Percentiles rank a stretch among this genome's conserved stretches.
Conservation (phyloP, 2,797 vertebrate genomes). For the Tachyglossus aculeatus region DNA sequence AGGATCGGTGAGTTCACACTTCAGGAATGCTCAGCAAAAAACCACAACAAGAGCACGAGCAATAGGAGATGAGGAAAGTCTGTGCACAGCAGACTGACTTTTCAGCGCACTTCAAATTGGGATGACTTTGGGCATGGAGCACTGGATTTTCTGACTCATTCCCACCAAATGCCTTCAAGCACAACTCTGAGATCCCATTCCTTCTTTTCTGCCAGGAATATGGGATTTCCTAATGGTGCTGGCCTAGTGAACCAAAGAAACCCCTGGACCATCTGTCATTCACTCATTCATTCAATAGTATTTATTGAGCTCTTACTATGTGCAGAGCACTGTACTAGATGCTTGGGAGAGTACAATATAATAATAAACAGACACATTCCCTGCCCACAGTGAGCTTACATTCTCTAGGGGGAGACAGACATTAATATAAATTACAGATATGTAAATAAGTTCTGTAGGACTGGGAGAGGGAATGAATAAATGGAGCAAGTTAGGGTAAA, state of each 20-base stretch:
- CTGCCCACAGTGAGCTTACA: no score
- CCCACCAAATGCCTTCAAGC: not conserved
- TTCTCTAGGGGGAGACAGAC: no score
- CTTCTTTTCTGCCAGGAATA: not conserved
- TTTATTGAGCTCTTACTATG: no score
- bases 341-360: no score
- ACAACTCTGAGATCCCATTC: not conserved
- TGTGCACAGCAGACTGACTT: not conserved
- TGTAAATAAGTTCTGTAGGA: no score
- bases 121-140: not conserved
- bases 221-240: not conserved
- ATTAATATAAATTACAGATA: no score
- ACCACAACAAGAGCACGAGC: slow-evolving; percentile 32
- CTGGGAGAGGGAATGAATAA: no score
- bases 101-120: not conserved
- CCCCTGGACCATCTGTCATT: not conserved
- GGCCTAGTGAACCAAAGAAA: not conserved
- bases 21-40: slow-evolving; percentile 26
- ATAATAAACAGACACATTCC: no score
- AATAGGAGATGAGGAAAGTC: slow-evolving; percentile 22
- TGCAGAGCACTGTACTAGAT: no score
- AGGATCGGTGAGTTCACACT: slow-evolving; percentile 12
- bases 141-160: slow-evolving; percentile 8
- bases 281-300: no score
- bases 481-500: no score